Base-by-base conservation (phyloP, 2,797 vertebrate species). In the Macropus fuliginosus region DNA sequence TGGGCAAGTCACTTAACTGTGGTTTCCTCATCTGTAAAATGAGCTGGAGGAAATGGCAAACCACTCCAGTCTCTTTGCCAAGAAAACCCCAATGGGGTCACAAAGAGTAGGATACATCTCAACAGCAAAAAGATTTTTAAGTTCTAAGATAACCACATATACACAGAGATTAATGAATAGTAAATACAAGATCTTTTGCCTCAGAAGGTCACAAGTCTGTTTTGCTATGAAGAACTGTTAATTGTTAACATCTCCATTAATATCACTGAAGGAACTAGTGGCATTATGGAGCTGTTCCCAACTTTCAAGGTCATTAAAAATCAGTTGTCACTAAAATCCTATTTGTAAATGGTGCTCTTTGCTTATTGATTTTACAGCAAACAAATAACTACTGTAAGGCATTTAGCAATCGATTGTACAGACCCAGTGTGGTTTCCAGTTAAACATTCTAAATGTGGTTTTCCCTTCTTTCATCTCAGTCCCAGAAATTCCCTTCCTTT, bases 231-330 rank as follows among this genome's bases (percentile, higher is more conserved):
- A n/a, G 54, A 95, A 95, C 59, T 55, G 89, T 94, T 14, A 95
- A 95, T 54, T 55, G 89, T 94, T 14, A 94, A 93, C 46, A 28
- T 54, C 91, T 52, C 5, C 16, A 66, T 91, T 54, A 40, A 74
- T 14, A 74, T 21, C 91, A 62, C 27, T 50, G n/a, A 21, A 91
- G 34, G 46, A n/a, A 55, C 66, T 91, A 52, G 89, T 94, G 62
- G 52, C 14, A 94, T 91, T 95, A 92, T 40, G 50, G 31, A 74
- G 31, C 5, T 93, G 40, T 74, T 81, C 89, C 28, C 54, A 92
- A 1, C 29, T 91, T 91, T 94, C 57, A 96, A 96, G 87, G 16
- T 93, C 92, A 91, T 94, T 95, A 94, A 92, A 97, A 87, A 92
- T 57, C 13, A 56, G 57, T 56, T 93, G 18, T 50, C 92, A 14